Percentiles rank a stretch among this genome's conserved stretches.
Evolutionary conservation across 2,797 vertebrate genomes (phyloP).

Genomic region (Acomys russatus): DNA sequence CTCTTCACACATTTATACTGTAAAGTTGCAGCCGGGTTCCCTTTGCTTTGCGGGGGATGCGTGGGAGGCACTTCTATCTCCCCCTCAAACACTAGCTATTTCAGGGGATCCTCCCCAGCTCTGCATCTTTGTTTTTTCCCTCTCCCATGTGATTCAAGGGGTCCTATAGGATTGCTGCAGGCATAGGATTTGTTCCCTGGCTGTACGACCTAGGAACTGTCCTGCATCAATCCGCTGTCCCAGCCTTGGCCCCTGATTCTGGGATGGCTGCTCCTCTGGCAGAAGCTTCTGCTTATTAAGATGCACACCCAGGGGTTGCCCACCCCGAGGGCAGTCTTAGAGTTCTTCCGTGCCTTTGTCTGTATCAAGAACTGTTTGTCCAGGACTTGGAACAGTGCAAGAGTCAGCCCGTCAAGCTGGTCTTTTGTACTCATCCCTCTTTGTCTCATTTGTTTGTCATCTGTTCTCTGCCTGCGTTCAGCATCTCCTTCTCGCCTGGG

Average conservation of each 20-base stretch:
- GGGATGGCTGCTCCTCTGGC: too few species aligned
- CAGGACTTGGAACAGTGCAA: too few species aligned
- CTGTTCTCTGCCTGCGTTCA: not conserved
- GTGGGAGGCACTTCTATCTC: too few species aligned
- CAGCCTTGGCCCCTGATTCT: not conserved
- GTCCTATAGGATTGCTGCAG: not conserved
- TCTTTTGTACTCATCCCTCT: not conserved
- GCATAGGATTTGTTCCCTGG: not conserved
- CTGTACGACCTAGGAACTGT: not conserved
- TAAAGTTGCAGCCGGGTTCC: not conserved
- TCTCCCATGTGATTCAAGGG: not conserved
- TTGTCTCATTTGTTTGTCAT: not conserved
- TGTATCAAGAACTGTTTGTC: not conserved
- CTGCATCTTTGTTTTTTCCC: not conserved
- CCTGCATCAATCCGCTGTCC: not conserved
- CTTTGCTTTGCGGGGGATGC: not conserved
- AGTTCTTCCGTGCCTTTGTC: not conserved
- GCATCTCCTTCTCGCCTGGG: not conserved
- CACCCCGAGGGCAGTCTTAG: not conserved
- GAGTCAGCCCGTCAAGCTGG: not conserved
- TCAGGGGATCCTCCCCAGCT: not conserved
- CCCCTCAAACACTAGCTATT: not conserved
- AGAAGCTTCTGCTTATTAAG: not conserved
- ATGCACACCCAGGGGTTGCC: not conserved
- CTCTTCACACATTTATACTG: rapidly evolving